Evolutionary conservation across 1,140 invertebrate species (phyloP).

Genomic region (Ridgeia piscesae): DNA sequence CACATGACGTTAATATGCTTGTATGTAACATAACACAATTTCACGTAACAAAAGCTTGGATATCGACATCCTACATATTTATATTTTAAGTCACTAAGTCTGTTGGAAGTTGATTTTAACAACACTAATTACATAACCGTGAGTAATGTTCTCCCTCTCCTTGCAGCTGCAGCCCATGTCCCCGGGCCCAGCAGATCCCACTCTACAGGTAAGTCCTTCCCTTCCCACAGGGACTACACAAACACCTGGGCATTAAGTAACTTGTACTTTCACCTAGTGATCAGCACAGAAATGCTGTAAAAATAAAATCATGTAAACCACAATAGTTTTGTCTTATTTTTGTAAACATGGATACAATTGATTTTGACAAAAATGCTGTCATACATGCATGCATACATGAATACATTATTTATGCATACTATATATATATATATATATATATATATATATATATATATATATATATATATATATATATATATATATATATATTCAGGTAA

Average conservation of each 20-base stretch:
- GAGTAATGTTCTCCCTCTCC: not conserved
- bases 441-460: too few species aligned
- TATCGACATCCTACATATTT: not conserved
- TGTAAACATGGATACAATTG: not conserved
- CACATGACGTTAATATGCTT: too few species aligned
- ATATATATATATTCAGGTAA: too few species aligned
- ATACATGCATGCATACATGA: not conserved
- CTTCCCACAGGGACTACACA: not conserved
- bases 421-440: too few species aligned
- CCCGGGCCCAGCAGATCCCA: slow-evolving; percentile 45
- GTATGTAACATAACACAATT: too few species aligned
- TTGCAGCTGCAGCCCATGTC: slow-evolving; percentile 42
- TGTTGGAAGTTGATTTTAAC: not conserved
- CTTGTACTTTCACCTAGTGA: too few species aligned
- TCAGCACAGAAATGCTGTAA: too few species aligned
- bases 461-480: too few species aligned
- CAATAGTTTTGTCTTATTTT: not conserved
- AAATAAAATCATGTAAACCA: not conserved
- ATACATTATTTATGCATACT: not conserved
- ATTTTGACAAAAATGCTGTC: too few species aligned
- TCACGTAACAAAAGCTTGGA: not conserved
- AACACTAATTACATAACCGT: not conserved
- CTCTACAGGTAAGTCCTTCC: slow-evolving; percentile 39
- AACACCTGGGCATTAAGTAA: too few species aligned
- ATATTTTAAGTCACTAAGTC: not conserved